Evolutionary conservation across 2,113 vertebrate genomes (phyloP), one percentile per base, ranked within the genome.

Genomic region (Oryzias celebensis): DNA sequence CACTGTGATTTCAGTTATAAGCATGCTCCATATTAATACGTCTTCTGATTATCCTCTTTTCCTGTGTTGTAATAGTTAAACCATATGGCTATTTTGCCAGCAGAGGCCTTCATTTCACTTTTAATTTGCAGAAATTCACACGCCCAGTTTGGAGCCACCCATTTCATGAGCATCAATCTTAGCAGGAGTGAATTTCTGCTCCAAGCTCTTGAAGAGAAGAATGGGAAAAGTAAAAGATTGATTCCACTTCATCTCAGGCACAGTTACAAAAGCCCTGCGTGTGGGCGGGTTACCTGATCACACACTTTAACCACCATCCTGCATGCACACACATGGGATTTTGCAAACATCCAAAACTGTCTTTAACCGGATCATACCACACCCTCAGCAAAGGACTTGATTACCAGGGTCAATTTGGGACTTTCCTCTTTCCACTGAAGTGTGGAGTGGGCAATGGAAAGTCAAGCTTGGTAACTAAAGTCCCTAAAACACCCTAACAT

Each of bases 371-470:
- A 64, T 65, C 50, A 45, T 53, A 43, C 72, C 43, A 53, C 68
- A 49, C 67, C 55, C 74, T 50, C 44, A 54, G 20, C 41, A 43
- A 61, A 36, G 69, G 71, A 46, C 90, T 64, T 71, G 52, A 68
- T 91, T 89, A 88, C 88, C 79, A 79, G 85, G 92, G 91, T 82
- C 84, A 87, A 77, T 92, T 91, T 92, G 91, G 92, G 89, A 92
- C 92, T 93, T 93, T 93, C 92, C 91, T 87, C 50, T 62, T 80
- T 72, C 47, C 78, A 75, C 63, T 75, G 65, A 80, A 71, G 84
- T 87, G 76, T 70, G 70, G 75, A 82, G 61, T 20, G n/a, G 70
- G 59, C 81, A 89, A 90, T 76, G 17, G 87, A 86, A 86, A 84
- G 49, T 80, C 22, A 68, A 77, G 60, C 60, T 74, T 23, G 52